Base-by-base conservation (phyloP, 2,113 vertebrate species). In the Tachysurus vachellii region DNA sequence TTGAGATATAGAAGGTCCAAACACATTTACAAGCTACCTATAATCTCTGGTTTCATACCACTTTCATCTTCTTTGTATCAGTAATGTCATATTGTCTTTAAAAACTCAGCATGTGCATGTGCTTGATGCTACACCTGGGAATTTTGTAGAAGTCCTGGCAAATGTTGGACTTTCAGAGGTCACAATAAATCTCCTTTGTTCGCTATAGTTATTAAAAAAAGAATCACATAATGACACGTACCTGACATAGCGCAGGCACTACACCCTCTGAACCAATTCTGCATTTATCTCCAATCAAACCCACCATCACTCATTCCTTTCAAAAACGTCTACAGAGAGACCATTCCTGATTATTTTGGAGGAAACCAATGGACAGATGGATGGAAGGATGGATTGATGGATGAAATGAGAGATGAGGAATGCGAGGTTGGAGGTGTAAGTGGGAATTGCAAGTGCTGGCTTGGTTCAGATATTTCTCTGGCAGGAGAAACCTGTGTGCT, bases 401-500 rank as follows among this genome's bases (percentile, higher is more conserved):
- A 91, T 92, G 85, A 87, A 86, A 85, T 85, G 75, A 90, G 89
- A 87, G 83, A 87, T 57, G 83, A 85, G 57, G 86, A 85, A 87
- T 85, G 85, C 82, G 83, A 88, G 77, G 75, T 66, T 91, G 80
- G 85, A 91, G 73, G 76, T 77, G 64, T 85, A 75, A 75, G 84
- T 77, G 80, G 42, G 70, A 66, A 84, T 84, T 89, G 84, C 68
- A 59, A 14, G 89, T 75, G 70, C 85, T 85, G 83, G 86, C 80
- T 84, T 77, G 70, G 28, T 62, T 53, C 61, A 21, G 36, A 73
- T 62, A 83, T 86, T 86, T 89, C 83, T 66, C 71, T 89, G 83
- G 89, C 86, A 90, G 85, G 90, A 94, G 91, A 90, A 90, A 88
- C 90, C 93, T 88, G 88, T 93, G 91, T 79, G 59, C 44, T 77